A percentile compares a stretch with the other conserved stretches of the same genome.
Conservation (phyloP, 2,113 vertebrate species). For the Hydrolagus affinis region DNA sequence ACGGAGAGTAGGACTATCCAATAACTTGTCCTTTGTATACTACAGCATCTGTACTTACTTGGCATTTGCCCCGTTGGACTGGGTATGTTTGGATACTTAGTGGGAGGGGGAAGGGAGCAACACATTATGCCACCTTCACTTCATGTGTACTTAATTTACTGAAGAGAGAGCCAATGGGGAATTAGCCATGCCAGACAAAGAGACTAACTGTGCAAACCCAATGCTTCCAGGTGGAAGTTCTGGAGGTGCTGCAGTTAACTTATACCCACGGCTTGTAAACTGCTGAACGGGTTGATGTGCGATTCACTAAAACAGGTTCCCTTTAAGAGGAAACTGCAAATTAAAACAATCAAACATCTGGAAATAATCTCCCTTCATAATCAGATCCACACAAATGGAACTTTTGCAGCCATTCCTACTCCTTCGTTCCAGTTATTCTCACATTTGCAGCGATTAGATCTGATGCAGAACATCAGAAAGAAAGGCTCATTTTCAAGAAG, state of each 20-base stretch:
- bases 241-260: not conserved
- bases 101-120: not conserved
- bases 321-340: constrained; percentile 22
- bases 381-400: constrained; percentile 24
- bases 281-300: not conserved
- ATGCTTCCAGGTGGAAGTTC: too few relatives aligned
- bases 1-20: not conserved
- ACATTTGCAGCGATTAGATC: constrained; percentile 17
- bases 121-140: not conserved
- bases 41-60: not conserved
- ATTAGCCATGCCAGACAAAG: not conserved
- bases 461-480: constrained; percentile 28
- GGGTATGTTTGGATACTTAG: not conserved
- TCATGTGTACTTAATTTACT: not conserved
- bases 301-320: constrained; percentile 7
- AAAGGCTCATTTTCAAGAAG: not conserved
- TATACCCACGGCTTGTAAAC: not conserved
- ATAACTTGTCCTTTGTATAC: not conserved
- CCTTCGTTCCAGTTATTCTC: constrained; percentile 23
- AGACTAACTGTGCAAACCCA: not conserved
- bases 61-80: too few relatives aligned
- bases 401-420: constrained; percentile 24
- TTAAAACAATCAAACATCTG: constrained; percentile 5
- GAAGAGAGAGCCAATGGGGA: not conserved
- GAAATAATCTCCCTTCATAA: constrained; percentile 28